Percentiles rank a stretch among this genome's conserved stretches.
Evolutionary conservation across 2,113 vertebrate species (phyloP).

Genomic region (Anoura caudifer): DNA sequence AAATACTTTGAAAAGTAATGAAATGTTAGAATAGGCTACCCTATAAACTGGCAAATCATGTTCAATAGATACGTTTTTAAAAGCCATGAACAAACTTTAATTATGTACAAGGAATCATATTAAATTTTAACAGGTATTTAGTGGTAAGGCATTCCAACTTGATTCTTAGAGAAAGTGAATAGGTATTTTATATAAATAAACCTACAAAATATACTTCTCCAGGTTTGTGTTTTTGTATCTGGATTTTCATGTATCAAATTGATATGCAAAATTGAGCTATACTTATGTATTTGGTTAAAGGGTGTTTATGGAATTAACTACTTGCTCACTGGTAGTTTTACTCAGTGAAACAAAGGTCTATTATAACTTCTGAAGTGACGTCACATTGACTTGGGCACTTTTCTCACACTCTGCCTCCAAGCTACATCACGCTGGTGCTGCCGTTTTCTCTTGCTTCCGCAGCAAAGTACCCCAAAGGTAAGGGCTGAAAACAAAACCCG

Average conservation of each 20-base stretch:
- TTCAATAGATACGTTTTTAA: background rate
- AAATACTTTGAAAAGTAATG: background rate
- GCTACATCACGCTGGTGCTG: background rate
- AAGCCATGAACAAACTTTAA: background rate
- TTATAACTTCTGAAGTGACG: background rate
- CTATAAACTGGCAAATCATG: background rate
- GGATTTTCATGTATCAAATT: background rate
- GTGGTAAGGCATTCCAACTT: background rate
- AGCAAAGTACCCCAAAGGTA: background rate
- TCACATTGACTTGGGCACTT: background rate
- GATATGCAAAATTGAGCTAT: background rate
- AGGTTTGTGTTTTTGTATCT: background rate
- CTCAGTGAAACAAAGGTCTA: background rate
- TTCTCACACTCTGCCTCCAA: background rate
- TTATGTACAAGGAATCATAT: background rate
- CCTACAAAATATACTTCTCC: background rate
- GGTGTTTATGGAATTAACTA: background rate
- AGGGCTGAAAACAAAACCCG: background rate
- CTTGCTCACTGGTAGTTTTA: background rate
- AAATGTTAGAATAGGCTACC: background rate
- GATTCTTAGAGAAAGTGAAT: background rate
- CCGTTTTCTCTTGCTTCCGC: background rate
- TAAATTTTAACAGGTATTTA: background rate
- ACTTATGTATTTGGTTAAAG: background rate
- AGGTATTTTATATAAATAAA: background rate